Evolutionary conservation across 2,797 vertebrate genomes (phyloP), one percentile per base, ranked within the genome.

Genomic region (Sphenodon punctatus): DNA sequence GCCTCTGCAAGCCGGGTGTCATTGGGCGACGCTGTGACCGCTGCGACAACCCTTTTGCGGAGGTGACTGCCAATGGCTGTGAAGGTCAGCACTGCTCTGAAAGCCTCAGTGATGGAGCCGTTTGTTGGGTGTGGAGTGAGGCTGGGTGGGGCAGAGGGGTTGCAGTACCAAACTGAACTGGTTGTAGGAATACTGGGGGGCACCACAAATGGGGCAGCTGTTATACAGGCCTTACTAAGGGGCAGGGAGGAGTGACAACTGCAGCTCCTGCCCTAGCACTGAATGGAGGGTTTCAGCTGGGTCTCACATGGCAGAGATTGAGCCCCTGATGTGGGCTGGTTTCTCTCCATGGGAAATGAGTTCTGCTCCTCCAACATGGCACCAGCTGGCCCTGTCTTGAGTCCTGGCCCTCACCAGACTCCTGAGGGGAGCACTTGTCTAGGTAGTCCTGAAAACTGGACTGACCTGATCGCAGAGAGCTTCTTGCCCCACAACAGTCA

Each of bases 1-100:
- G 98, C 36, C 97, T 96, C 58, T 99, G 98, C 90, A 99, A 98
- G 84, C 94, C 98, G 0, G 98, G 98, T 0, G 98, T 99, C 88
- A 99, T 99, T 10, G 98, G 98, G 6, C 97, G 95, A 19, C 98
- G 97, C 93, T 99, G 98, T 45, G 97, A 99, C 92, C 97, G 86
- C 88, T 99, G 98, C 15, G 98, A 99, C 93, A 99, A 99, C 92
- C 98, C 98, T 16, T 99, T 99, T 1, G 98, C 98, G 2, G 98
- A 99, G 93, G 98, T 99, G 67, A 98, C 98, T 1, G 86, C 96
- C 46, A 97, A 95, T 0, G 98, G 98, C 91, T 99, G 98, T 2
- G 98, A 99, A 97, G 98, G 98, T 99, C 55, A 65, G 89, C 13
- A 23, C 67, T 7, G n/a, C 30, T n/a, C n/a, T n/a, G n/a, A n/a